Percentiles rank a stretch among this genome's conserved stretches.
Conservation (phyloP, 2,113 vertebrate genomes). For the Delphinus delphis region DNA sequence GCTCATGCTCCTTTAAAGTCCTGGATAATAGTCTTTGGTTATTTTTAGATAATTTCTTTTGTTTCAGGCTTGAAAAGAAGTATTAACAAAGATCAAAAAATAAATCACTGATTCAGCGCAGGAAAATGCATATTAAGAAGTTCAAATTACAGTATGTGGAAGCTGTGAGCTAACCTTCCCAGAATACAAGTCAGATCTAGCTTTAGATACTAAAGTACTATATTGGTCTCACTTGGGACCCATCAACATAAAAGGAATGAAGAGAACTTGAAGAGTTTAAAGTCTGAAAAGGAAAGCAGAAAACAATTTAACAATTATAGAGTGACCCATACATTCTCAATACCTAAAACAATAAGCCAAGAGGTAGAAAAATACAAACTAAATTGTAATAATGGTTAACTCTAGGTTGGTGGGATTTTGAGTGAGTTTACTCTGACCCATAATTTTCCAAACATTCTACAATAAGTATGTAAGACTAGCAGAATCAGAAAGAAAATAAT, state of each 20-base stretch:
- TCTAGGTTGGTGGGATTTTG: background rate
- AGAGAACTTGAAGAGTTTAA: background rate
- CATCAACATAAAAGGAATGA: conserved; percentile 33
- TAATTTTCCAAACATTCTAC: conserved; percentile 32
- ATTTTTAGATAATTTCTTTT: conserved; percentile 75
- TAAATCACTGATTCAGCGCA: conserved; percentile 70
- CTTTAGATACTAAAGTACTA: background rate
- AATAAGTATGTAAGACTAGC: background rate
- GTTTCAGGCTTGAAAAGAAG: conserved; percentile 67
- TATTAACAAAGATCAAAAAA: conserved; percentile 73
- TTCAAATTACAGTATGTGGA: conserved; percentile 59
- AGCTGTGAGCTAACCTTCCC: conserved; percentile 51
- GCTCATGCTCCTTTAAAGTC: conserved; percentile 62
- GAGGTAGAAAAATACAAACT: conserved; percentile 7
- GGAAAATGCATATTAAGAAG: conserved; percentile 67
- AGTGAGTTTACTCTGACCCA: background rate
- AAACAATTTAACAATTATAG: background rate
- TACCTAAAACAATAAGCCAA: conserved; percentile 7
- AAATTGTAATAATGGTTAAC: background rate
- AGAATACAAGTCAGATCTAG: conserved; percentile 48
- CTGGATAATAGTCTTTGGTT: conserved; percentile 43
- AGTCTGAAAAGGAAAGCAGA: background rate
- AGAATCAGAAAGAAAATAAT: background rate
- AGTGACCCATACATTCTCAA: background rate
- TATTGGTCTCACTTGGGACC: background rate